Evolutionary conservation across 2,113 vertebrate genomes (phyloP).

Genomic region (Fulmarus glacialis): DNA sequence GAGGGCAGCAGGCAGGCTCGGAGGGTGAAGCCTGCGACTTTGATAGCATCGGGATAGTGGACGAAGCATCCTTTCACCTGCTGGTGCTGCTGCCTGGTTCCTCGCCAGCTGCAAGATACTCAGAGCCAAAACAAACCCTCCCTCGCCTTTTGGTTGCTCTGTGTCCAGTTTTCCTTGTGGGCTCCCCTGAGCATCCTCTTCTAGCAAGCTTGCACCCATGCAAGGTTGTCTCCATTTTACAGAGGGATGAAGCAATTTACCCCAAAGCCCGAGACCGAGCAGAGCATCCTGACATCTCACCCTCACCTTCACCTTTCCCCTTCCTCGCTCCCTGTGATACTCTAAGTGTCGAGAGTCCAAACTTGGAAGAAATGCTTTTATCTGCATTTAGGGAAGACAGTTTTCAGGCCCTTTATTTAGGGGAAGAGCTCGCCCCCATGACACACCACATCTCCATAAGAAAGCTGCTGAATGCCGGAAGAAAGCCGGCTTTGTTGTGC

Average conservation of each 20-base stretch:
- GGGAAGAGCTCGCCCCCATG: constrained; percentile 44
- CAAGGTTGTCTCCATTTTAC: not conserved
- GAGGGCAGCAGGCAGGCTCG: not conserved
- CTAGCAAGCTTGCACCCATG: not conserved
- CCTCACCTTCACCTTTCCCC: not conserved
- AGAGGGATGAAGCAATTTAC: not conserved
- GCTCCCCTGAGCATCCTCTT: not conserved
- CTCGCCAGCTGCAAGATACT: not conserved
- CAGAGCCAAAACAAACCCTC: not conserved
- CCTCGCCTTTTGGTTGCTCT: not conserved
- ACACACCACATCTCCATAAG: constrained; percentile 72
- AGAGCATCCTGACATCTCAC: not conserved
- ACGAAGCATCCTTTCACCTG: not conserved
- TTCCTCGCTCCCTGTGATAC: not conserved
- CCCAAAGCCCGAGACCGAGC: fast-evolving
- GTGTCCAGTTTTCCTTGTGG: not conserved
- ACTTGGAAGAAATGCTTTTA: not conserved
- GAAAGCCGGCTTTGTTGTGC: constrained; percentile 78
- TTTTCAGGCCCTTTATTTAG: constrained; percentile 2
- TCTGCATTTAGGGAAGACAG: not conserved
- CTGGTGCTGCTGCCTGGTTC: not conserved
- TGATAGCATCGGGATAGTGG: not conserved
- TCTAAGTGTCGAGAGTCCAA: not conserved
- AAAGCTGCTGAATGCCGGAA: constrained; percentile 70
- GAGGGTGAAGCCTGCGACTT: fast-evolving